A percentile compares a stretch with the other conserved stretches of the same genome.
Conservation (phyloP, 1,140 invertebrate genomes). For the Euura saliciscinereae region DNA sequence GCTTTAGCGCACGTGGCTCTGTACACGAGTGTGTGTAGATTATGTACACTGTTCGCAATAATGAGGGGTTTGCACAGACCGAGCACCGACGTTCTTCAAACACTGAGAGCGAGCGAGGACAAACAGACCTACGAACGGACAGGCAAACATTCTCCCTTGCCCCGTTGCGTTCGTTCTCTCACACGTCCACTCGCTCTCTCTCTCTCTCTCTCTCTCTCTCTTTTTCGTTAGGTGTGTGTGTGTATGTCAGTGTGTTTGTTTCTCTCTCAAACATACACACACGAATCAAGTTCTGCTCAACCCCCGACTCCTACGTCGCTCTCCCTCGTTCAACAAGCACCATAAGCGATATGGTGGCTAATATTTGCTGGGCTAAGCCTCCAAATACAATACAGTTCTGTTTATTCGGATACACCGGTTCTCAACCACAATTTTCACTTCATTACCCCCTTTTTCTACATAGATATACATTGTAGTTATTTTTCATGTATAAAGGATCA, state of each 20-base stretch:
- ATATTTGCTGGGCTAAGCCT: constrained; percentile 57
- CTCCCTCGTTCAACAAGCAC: constrained; percentile 44
- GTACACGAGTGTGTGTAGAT: constrained; percentile 28
- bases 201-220: constrained; percentile 6
- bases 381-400: constrained; percentile 54
- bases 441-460: no score
- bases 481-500: no score
- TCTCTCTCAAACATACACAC: constrained; percentile 20
- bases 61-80: constrained; percentile 56
- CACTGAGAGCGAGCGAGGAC: constrained; percentile 46
- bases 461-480: no score
- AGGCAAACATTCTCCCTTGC: constrained; percentile 36
- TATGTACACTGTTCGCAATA: constrained; percentile 46
- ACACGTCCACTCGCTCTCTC: background rate
- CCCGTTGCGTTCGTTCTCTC: background rate
- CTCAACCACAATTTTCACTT: background rate
- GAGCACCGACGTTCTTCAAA: constrained; percentile 55
- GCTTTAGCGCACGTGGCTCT: constrained; percentile 7
- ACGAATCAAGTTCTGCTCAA: background rate
- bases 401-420: constrained; percentile 36
- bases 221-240: constrained; percentile 1
- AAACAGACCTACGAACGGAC: constrained; percentile 46
- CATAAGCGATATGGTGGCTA: constrained; percentile 60
- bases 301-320: constrained; percentile 35
- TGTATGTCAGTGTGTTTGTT: background rate